These are phyloP conservation scores for Magallana nippona DNA, from an alignment of 2,888 invertebrate genomes.

Conservation along the genomic window DNA sequence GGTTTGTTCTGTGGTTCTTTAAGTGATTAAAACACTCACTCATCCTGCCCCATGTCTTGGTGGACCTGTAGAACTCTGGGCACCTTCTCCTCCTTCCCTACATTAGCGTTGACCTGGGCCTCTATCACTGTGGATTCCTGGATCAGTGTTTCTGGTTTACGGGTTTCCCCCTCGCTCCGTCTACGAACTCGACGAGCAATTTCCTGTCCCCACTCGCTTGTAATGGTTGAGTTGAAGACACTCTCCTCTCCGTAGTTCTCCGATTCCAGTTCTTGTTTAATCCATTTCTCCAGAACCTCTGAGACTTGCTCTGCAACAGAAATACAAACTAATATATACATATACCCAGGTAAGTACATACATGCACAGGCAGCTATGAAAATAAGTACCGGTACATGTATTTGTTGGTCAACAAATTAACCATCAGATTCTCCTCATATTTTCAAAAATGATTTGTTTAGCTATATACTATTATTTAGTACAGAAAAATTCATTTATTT, in stretches of 20 bases:
- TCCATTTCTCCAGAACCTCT: slow-evolving; percentile 53
- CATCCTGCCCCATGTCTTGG: slow-evolving; percentile 85
- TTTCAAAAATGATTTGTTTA: too few relatives aligned
- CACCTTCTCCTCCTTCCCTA: slow-evolving; percentile 24
- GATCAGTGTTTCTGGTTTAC: neutral
- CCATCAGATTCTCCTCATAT: too few relatives aligned
- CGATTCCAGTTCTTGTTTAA: slow-evolving; percentile 64
- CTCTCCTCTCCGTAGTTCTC: slow-evolving; percentile 69
- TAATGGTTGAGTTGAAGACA: slow-evolving; percentile 72
- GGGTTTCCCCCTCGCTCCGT: neutral
- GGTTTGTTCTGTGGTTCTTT: too few relatives aligned
- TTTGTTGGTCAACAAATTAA: too few relatives aligned
- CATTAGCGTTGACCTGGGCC: slow-evolving; percentile 47
- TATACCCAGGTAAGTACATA: too few relatives aligned
- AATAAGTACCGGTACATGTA: too few relatives aligned
- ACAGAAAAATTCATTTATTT: too few relatives aligned
- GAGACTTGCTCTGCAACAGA: slow-evolving; percentile 67
- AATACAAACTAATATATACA: too few relatives aligned
- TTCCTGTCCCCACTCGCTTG: slow-evolving; percentile 66
- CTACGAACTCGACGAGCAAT: slow-evolving; percentile 47
- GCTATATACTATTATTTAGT: too few relatives aligned
- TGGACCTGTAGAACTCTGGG: slow-evolving; percentile 83
- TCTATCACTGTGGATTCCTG: slow-evolving; percentile 45
- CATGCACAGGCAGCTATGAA: too few relatives aligned
- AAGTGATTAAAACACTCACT: slow-evolving; percentile 59